Conservation (phyloP, 1,140 invertebrate species). For the Hyphantria cunea region DNA sequence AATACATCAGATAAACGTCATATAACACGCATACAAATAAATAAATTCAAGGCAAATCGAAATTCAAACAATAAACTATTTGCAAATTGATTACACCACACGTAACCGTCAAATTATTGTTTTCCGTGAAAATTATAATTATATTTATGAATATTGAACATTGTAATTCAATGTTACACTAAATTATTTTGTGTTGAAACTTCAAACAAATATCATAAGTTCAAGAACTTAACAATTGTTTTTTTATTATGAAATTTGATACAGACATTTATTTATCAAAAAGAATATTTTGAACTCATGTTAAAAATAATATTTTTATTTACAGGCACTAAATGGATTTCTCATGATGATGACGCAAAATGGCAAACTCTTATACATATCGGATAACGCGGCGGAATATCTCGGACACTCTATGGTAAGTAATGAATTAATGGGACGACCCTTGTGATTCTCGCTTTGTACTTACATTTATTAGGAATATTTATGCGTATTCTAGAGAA, state of each 20-base stretch:
- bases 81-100: constrained; percentile 19
- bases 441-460: too few species aligned
- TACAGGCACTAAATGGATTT: constrained; percentile 97
- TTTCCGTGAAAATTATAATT: constrained; percentile 16
- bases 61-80: constrained; percentile 8
- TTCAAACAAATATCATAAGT: constrained; percentile 15
- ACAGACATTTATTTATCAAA: neutral
- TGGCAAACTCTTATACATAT: constrained; percentile 99
- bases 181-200: constrained; percentile 10
- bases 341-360: constrained; percentile 99
- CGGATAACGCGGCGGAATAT: constrained; percentile 99
- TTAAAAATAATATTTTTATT: constrained; percentile 52
- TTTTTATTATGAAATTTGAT: constrained; percentile 2
- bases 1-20: neutral
- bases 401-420: constrained; percentile 99
- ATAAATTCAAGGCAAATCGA: neutral
- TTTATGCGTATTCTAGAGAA: too few species aligned
- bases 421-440: neutral
- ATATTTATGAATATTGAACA: constrained; percentile 19
- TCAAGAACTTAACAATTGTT: constrained; percentile 8
- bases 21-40: neutral
- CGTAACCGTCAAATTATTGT: constrained; percentile 11
- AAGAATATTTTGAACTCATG: neutral
- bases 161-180: constrained; percentile 24
- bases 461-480: too few species aligned